These are phyloP conservation scores for Caenorhabditis sinica DNA, from an alignment of 2,888 invertebrate species.

Conservation along the genomic window DNA sequence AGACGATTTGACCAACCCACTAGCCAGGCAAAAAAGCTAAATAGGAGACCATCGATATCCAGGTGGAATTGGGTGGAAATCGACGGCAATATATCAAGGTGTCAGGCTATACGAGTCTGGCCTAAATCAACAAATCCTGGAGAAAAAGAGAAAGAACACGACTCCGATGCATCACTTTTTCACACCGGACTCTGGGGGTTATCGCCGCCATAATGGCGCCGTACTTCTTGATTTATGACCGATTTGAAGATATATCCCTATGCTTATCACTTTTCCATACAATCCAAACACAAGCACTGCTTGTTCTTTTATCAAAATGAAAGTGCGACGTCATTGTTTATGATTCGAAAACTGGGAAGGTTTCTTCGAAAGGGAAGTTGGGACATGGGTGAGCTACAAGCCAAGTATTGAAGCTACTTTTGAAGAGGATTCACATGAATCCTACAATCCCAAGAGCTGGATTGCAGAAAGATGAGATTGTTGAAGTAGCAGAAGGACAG, in stretches of 20 bases:
- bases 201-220: constrained; percentile 56
- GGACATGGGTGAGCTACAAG: not conserved
- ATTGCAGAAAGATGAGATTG: too few species aligned
- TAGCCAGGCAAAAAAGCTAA: constrained; percentile 11
- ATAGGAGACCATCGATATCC: constrained; percentile 13
- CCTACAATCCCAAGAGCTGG: too few species aligned
- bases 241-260: constrained; percentile 55
- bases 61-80: constrained; percentile 11
- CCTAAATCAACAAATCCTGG: constrained; percentile 63
- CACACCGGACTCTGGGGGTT: constrained; percentile 48
- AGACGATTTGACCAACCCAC: constrained; percentile 11
- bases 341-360: not conserved
- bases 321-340: constrained; percentile 48
- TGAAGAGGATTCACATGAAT: too few species aligned
- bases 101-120: constrained; percentile 27
- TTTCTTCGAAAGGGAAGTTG: not conserved
- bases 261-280: constrained; percentile 42
- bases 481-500: too few species aligned
- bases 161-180: constrained; percentile 43
- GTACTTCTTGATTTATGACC: constrained; percentile 54
- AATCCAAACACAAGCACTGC: not conserved
- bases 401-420: not conserved
- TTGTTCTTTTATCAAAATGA: constrained; percentile 34
- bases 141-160: constrained; percentile 22
- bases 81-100: constrained; percentile 50